Conservation (phyloP, 2,113 vertebrate species). For the Arvicanthis niloticus region DNA sequence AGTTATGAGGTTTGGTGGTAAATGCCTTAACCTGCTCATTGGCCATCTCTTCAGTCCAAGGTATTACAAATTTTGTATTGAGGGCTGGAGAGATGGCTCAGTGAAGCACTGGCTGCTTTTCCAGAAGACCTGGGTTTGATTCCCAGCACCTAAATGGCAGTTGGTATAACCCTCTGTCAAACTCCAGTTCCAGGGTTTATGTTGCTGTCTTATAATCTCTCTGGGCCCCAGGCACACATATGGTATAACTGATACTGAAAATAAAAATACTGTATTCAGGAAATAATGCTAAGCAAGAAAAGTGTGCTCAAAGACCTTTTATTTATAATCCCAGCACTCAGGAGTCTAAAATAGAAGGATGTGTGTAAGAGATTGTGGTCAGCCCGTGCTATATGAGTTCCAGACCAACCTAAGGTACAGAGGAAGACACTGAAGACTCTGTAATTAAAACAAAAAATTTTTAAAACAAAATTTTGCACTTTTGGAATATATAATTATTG, state of each 20-base stretch:
- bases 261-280: neutral
- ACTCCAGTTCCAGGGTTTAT: neutral
- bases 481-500: neutral
- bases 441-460: neutral
- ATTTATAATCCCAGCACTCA: neutral
- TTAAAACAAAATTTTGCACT: neutral
- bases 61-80: neutral
- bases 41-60: neutral
- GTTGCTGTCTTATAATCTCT: neutral
- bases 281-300: slow-evolving; percentile 8
- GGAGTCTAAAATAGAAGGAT: neutral
- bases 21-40: neutral
- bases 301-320: neutral
- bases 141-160: neutral
- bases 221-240: neutral
- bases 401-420: neutral
- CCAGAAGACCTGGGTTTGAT: neutral
- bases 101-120: neutral
- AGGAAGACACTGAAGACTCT: neutral
- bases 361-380: neutral
- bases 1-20: neutral
- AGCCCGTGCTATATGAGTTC: neutral
- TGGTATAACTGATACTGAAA: neutral
- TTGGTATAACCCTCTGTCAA: neutral
- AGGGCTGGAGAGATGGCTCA: neutral